Base-by-base conservation (phyloP, 1,140 invertebrate genomes). In the Cardiocondyla obscurior region DNA sequence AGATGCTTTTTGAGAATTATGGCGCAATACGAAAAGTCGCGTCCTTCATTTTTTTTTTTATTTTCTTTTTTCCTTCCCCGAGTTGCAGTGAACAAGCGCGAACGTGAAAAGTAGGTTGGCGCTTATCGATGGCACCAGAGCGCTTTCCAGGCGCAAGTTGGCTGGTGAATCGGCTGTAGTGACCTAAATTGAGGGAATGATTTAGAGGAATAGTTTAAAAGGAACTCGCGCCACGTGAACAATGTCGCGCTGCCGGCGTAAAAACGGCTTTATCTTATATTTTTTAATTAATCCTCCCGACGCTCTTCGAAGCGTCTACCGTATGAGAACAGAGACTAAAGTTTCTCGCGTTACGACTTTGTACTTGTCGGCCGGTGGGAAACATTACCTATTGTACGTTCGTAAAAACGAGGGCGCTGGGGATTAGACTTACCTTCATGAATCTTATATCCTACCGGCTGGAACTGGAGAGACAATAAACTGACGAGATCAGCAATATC, bases 101-200 rank as follows among this genome's bases (percentile, higher is more conserved):
- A 79, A 69, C 69, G 28, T 42, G 16, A 28, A 39, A 87, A 73
- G 62, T 83, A 62, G 67, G 65, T 83, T 67, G 67, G 10, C 51
- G 49, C 36, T 76, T 76, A 74, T 81, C 81, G 73, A 73, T 62
- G 72, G 30, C 14, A 72, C 49, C 30, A 58, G 58, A 62, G 30
- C 22, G n/a, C 12, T 44, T 65, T 19, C 16, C 49, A 58, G 10
- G 25, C 19, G 3, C 16, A 51, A 19, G n/a, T 28, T 33, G 33
- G 36, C n/a, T 55, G 55, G 33, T 36, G 46, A 5, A 39, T 7
- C 55, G 46, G 10, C 16, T 73, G 51, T 42, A 58, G 25, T 69
- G 77, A 87, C 64, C 84, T 33, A 79, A 60, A 86, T 87, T n/a
- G 46, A 19, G 2, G 6, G 36, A 79, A 79, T 42, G 74, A 67